Base-by-base conservation (phyloP, 2,888 invertebrate species). In the Morinoia aosen region DNA sequence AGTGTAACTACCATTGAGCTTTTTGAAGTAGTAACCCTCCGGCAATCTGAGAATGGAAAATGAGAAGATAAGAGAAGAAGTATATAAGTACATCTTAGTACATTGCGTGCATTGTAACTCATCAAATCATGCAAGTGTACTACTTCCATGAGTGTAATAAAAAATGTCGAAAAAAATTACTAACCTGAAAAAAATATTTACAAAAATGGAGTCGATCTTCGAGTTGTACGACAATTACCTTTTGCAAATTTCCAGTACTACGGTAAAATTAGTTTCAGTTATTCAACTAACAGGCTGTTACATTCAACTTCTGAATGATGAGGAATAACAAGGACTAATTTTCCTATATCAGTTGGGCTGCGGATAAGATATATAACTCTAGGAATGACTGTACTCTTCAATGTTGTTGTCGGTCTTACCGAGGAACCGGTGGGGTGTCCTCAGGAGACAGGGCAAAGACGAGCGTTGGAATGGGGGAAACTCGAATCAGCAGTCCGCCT, bases 371-470 rank as follows among this genome's bases (percentile, higher is more conserved):
- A 5, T 48, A 48, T 64, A 64, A 64, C 64, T 16, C 16, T 4
- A 64, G 33, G 19, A 25, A 33, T 33, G 19, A 25, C 33, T 33
- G 33, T 25, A 64, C 33, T 2, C 76, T 33, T 76, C 76, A 76
- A 33, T 76, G 19, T 33, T 61, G 61, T 19, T 19, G 8, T 61
- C 1, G 76, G 76, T 19, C 76, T 16, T 57, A 93, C 93, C 12
- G 57, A 93, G 93, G 93, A 33, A 93, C 33, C 56, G 93, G 93
- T 0, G 58, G 93, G 0, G 93, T 57, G 57, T 93, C 93, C 56
- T 57, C 93, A 57, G 93, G 93, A 93, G 93, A 57, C 57, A 58
- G 93, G 25, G 93, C 19, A 14, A 93, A 57, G 33, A 57, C 57
- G 48, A 93, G 57, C 58, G 48, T 48, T 0, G 93, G 58, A 25